Conservation (phyloP, 2,888 invertebrate species). For the Tricholauxania praeusta region DNA sequence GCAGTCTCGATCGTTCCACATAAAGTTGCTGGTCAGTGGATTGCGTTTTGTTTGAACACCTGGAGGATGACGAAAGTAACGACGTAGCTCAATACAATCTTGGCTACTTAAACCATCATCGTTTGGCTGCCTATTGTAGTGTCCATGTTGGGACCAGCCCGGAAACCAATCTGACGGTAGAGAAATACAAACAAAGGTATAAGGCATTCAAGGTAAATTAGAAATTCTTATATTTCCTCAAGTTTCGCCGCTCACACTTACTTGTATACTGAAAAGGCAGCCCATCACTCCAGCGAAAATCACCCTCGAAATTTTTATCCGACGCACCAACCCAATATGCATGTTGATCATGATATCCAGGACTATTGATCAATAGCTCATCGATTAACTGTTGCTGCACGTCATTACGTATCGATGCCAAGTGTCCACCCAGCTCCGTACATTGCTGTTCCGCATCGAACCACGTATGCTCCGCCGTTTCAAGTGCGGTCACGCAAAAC, state of each 20-base stretch:
- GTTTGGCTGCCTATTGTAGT: conserved; percentile 80
- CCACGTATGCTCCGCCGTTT: conserved; percentile 73
- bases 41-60: conserved; percentile 63
- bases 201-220: too few species aligned
- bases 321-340: conserved; percentile 87
- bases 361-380: conserved; percentile 75
- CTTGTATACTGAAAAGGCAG: conserved; percentile 80
- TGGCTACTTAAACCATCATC: conserved; percentile 85
- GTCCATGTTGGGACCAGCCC: conserved; percentile 79
- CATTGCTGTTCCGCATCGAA: conserved; percentile 78
- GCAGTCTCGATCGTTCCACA: conserved; percentile 88
- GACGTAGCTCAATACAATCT: conserved; percentile 83
- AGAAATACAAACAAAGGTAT: not conserved
- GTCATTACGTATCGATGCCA: conserved; percentile 76
- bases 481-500: conserved; percentile 75
- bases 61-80: conserved; percentile 74
- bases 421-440: conserved; percentile 74
- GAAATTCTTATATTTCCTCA: too few species aligned
- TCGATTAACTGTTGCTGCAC: conserved; percentile 75
- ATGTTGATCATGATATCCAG: conserved; percentile 76
- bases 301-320: conserved; percentile 81
- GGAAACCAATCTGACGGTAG: conserved; percentile 81
- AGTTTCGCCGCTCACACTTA: conserved; percentile 67
- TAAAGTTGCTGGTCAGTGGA: conserved; percentile 73
- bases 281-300: conserved; percentile 85